Evolutionary conservation across 2,888 invertebrate species (phyloP).

Genomic region (Allygus modestus): DNA sequence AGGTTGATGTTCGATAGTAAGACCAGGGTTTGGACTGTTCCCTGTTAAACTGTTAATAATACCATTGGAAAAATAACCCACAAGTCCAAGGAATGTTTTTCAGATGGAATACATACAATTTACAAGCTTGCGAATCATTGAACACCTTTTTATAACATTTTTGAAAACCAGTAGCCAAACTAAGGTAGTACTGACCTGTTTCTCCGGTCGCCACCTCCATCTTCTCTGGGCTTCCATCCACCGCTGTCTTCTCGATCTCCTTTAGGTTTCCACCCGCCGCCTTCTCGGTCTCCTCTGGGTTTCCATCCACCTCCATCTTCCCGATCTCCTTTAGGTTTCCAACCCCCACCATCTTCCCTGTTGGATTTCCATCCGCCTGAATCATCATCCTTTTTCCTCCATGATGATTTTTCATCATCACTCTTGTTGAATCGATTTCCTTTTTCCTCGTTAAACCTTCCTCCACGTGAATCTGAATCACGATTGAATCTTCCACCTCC

Average conservation of each 20-base stretch:
- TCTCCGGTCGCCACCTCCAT: constrained; percentile 1
- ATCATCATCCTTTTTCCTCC: constrained; percentile 44
- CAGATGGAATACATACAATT: too few relatives aligned
- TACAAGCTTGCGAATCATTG: too few relatives aligned
- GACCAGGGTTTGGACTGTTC: too few relatives aligned
- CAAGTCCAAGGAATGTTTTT: too few relatives aligned
- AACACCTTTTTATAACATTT: too few relatives aligned
- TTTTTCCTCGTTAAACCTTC: constrained; percentile 27
- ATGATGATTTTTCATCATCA: constrained; percentile 43
- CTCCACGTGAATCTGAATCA: constrained; percentile 34
- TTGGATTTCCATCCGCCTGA: constrained; percentile 5
- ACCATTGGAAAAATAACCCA: too few relatives aligned
- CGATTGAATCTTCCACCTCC: constrained; percentile 44
- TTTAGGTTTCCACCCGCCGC: neutral
- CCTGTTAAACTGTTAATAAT: too few relatives aligned
- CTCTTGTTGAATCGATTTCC: constrained; percentile 31
- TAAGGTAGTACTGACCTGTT: constrained; percentile 26
- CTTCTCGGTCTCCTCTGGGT: neutral
- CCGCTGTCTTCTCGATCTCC: neutral
- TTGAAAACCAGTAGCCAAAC: too few relatives aligned
- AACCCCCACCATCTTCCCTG: constrained; percentile 29
- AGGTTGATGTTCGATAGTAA: too few relatives aligned
- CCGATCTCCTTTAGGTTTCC: constrained; percentile 30
- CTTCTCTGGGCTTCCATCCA: constrained; percentile 24
- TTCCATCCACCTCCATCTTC: constrained; percentile 30